These are phyloP conservation scores for Pelobates fuscus DNA, from an alignment of 2,113 vertebrate genomes.

Conservation along the genomic window DNA sequence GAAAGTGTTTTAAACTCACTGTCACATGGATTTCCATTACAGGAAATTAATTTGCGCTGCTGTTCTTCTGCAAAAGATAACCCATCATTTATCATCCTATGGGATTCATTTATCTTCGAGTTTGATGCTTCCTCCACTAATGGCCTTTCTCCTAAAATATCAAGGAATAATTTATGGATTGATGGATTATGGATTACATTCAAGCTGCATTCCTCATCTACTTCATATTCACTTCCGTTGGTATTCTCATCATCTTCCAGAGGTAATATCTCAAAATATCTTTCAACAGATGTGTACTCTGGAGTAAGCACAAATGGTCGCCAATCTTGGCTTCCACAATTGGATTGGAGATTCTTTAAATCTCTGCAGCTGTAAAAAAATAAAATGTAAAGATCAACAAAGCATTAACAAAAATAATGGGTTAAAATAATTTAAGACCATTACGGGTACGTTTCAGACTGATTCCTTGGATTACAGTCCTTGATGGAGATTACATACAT, in stretches of 20 bases:
- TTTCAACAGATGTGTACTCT: background rate
- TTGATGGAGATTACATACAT: too few species aligned
- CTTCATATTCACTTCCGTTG: too few species aligned
- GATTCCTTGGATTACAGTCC: too few species aligned
- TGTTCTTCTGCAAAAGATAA: background rate
- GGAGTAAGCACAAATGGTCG: background rate
- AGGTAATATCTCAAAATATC: background rate
- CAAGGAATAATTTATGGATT: constrained; percentile 10
- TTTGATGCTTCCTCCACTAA: background rate
- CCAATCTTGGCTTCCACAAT: too few species aligned
- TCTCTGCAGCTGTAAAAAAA: too few species aligned
- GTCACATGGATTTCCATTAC: background rate
- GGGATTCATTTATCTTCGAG: background rate
- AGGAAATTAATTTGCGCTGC: background rate
- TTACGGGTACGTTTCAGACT: too few species aligned
- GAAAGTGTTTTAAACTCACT: background rate
- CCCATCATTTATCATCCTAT: background rate
- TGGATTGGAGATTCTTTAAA: too few species aligned
- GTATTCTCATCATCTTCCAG: background rate
- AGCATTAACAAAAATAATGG: too few species aligned
- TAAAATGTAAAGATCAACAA: too few species aligned
- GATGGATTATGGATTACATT: too few species aligned
- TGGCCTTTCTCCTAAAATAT: constrained; percentile 3
- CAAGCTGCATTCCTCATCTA: background rate
- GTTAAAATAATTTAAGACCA: too few species aligned